Conservation (phyloP, 2,113 vertebrate genomes). For the Myotis lucifugus region DNA sequence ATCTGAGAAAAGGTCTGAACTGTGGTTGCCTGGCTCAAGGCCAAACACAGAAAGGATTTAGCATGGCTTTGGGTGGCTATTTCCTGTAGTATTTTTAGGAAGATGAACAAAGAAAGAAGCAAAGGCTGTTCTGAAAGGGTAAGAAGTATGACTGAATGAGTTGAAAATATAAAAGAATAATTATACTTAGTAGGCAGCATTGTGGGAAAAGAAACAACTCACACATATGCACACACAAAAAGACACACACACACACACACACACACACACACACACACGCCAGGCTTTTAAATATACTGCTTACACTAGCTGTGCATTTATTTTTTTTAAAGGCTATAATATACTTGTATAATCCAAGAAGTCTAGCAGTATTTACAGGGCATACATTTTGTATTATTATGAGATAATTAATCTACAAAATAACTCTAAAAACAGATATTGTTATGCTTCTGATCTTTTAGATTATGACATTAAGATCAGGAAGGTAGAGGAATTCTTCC, state of each 20-base stretch:
- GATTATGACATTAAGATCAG: background rate
- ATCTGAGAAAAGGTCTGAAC: background rate
- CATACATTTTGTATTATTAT: background rate
- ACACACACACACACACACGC: accelerated
- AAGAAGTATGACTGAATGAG: background rate
- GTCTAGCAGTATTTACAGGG: background rate
- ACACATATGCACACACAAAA: background rate
- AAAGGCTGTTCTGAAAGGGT: background rate
- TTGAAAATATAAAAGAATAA: background rate
- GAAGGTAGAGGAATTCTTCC: background rate
- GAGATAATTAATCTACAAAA: background rate
- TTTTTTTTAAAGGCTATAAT: background rate
- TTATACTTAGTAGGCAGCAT: background rate
- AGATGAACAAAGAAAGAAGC: background rate
- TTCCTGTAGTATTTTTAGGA: background rate
- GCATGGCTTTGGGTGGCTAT: background rate
- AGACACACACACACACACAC: background rate
- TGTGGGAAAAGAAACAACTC: background rate
- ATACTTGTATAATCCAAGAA: background rate
- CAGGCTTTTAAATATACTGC: background rate
- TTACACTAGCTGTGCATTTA: background rate
- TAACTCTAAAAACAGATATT: background rate
- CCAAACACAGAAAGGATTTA: background rate
- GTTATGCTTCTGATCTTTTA: background rate
- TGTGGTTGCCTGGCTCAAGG: background rate